A percentile compares a stretch with the other conserved stretches of the same genome.
Evolutionary conservation across 1,140 invertebrate species (phyloP).

Genomic region (Sycobia sp.): DNA sequence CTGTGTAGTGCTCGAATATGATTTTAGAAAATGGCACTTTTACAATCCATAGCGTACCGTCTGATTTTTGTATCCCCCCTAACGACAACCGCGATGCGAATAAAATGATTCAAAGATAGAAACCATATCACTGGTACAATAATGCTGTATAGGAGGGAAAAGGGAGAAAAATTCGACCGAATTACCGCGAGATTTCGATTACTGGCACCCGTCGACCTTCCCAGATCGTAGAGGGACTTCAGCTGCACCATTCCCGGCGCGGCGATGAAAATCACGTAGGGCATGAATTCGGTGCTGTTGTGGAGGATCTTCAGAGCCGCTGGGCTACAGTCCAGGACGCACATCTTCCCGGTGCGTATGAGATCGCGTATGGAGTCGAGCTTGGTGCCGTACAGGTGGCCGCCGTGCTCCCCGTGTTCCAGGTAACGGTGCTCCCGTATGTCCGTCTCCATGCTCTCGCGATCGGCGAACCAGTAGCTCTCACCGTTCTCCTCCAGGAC

Average conservation of each 20-base stretch:
- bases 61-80: no score
- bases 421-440: conserved; percentile 82
- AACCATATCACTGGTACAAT: no score
- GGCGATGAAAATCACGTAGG: conserved; percentile 97
- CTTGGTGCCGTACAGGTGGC: conserved; percentile 92
- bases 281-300: conserved; percentile 94
- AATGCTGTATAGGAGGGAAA: no score
- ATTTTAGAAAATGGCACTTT: no score
- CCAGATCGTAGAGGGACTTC: conserved; percentile 75
- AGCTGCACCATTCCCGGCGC: conserved; percentile 92
- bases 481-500: conserved; percentile 93
- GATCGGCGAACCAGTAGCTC: conserved; percentile 92
- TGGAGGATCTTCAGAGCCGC: conserved; percentile 84
- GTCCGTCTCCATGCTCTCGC: conserved; percentile 91
- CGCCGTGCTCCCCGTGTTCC: conserved; percentile 95
- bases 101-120: no score
- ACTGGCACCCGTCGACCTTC: conserved; percentile 67
- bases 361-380: conserved; percentile 90
- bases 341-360: conserved; percentile 93
- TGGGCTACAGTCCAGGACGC: conserved; percentile 95
- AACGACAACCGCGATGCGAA: no score
- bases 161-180: no score
- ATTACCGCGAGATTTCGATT: conserved; percentile 74
- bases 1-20: no score
- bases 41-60: no score